A percentile compares a stretch with the other conserved stretches of the same genome.
Conservation (phyloP, 1,140 invertebrate genomes). For the Lucilia sericata region DNA sequence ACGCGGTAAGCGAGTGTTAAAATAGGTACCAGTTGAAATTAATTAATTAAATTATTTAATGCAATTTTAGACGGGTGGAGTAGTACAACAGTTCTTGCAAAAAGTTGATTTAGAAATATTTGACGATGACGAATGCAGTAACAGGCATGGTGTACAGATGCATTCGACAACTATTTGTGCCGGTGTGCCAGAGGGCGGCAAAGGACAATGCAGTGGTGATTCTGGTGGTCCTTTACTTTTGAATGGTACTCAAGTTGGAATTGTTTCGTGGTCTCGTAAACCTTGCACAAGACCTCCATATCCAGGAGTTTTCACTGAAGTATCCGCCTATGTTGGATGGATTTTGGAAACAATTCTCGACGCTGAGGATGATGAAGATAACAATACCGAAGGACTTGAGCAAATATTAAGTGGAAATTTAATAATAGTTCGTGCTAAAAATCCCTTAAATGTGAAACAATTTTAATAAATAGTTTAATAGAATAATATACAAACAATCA, state of each 20-base stretch:
- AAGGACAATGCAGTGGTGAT: conserved; percentile 69
- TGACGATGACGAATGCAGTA: conserved; percentile 61
- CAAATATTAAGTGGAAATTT: conserved; percentile 45
- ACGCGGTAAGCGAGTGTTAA: conserved; percentile 51
- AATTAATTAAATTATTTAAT: background rate
- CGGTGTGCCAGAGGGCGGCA: conserved; percentile 65
- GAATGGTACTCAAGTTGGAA: conserved; percentile 63
- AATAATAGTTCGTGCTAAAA: conserved; percentile 41
- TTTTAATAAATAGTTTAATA: background rate
- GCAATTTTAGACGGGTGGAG: conserved; percentile 61
- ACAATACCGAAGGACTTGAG: conserved; percentile 36
- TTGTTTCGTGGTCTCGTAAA: conserved; percentile 69
- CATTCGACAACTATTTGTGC: conserved; percentile 65
- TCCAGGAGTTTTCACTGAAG: conserved; percentile 70
- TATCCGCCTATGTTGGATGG: conserved; percentile 69
- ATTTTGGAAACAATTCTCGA: conserved; percentile 54
- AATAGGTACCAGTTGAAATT: background rate
- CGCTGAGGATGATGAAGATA: conserved; percentile 42
- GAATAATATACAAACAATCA: background rate
- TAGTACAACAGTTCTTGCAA: conserved; percentile 60
- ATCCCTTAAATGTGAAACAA: background rate
- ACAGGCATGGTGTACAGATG: conserved; percentile 54
- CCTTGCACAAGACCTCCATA: conserved; percentile 67
- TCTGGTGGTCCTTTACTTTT: conserved; percentile 68
- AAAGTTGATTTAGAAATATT: conserved; percentile 65